Evolutionary conservation across 2,888 invertebrate species (phyloP).

Genomic region (Campopleginae sp.): DNA sequence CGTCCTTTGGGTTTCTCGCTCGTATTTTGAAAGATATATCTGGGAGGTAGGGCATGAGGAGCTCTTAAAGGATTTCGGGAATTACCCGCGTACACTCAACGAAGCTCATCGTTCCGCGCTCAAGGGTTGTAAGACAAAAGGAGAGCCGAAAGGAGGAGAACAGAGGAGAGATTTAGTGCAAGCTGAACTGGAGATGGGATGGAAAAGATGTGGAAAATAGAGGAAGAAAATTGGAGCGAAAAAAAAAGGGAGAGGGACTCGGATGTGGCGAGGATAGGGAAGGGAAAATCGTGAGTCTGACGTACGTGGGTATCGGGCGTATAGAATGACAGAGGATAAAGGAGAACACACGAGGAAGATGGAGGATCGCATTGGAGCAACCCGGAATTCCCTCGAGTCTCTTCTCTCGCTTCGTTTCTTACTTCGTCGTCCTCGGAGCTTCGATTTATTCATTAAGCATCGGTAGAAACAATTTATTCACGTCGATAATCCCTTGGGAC

Average conservation of each 20-base stretch:
- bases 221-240: constrained; percentile 11
- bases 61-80: constrained; percentile 61
- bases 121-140: constrained; percentile 49
- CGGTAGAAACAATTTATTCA: constrained; percentile 65
- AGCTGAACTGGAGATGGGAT: constrained; percentile 37
- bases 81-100: constrained; percentile 51
- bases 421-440: constrained; percentile 40
- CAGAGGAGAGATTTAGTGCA: constrained; percentile 44
- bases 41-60: constrained; percentile 9
- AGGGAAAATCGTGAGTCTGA: constrained; percentile 25
- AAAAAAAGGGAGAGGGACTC: background rate
- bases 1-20: background rate
- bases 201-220: constrained; percentile 21
- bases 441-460: constrained; percentile 67
- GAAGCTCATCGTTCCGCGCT: constrained; percentile 56
- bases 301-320: constrained; percentile 9
- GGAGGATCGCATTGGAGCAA: constrained; percentile 38
- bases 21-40: constrained; percentile 1
- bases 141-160: constrained; percentile 31
- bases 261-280: background rate
- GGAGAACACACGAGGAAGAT: constrained; percentile 47
- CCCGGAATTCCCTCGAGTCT: constrained; percentile 59
- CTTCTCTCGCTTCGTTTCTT: constrained; percentile 63
- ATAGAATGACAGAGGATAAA: constrained; percentile 29
- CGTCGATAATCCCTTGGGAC: constrained; percentile 53